Percentiles rank a stretch among this genome's conserved stretches.
phyloP scores from a whole-genome alignment of 2,113 vertebrate genomes.

The Ammodytes marinus region DNA sequence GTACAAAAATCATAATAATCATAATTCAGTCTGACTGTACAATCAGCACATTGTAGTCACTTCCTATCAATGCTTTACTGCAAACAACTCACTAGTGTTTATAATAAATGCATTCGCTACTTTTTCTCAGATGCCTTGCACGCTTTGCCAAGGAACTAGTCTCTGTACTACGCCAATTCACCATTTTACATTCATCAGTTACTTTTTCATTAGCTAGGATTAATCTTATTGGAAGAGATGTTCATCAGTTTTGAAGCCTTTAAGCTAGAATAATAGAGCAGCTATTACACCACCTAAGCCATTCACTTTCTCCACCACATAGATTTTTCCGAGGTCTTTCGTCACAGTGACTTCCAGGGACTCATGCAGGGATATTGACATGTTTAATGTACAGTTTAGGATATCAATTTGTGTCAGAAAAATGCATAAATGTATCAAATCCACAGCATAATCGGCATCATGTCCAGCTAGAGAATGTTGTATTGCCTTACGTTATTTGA shows the following conservation, averaged over 20 bases:
- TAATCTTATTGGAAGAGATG: not conserved
- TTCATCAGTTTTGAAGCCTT: slow-evolving; percentile 3
- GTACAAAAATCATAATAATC: slow-evolving; percentile 1
- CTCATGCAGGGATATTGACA: slow-evolving; percentile 48
- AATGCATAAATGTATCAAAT: slow-evolving; percentile 10
- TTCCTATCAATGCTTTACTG: not conserved
- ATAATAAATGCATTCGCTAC: not conserved
- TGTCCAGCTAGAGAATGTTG: slow-evolving; percentile 49
- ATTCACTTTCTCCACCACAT: slow-evolving; percentile 22
- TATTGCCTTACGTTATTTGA: slow-evolving; percentile 67
- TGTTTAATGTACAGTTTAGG: slow-evolving; percentile 23
- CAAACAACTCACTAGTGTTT: slow-evolving; percentile 3
- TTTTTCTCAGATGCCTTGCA: slow-evolving; percentile 54
- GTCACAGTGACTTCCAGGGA: slow-evolving; percentile 10
- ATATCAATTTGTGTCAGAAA: slow-evolving; percentile 18
- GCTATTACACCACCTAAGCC: slow-evolving; percentile 8
- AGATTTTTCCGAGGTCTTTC: not conserved
- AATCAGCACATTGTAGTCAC: slow-evolving; percentile 39
- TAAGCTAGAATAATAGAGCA: slow-evolving; percentile 13
- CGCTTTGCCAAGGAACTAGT: slow-evolving; percentile 30
- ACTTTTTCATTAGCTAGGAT: not conserved
- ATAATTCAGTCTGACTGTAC: slow-evolving; percentile 12
- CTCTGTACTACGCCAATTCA: slow-evolving; percentile 5
- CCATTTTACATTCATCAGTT: slow-evolving; percentile 4
- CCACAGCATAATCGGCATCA: slow-evolving; percentile 32